Percentiles rank a stretch among this genome's conserved stretches.
Evolutionary conservation across 2,797 vertebrate species (phyloP).

Genomic region (Hozukius guyotensis): DNA sequence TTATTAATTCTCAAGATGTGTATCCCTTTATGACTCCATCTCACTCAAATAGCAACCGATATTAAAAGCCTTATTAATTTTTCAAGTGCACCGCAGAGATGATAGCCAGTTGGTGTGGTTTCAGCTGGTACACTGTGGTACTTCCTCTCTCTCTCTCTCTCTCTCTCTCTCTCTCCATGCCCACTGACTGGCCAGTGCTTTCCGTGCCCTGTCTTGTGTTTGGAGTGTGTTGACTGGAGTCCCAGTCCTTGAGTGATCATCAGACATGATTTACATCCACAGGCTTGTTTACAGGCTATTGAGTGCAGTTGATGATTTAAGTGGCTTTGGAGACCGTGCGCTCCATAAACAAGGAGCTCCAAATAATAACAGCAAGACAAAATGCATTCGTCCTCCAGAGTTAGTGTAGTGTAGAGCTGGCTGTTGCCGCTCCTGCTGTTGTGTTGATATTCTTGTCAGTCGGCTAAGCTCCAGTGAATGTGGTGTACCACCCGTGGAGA

Average conservation of each 20-base stretch:
- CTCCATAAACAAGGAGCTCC: slow-evolving; percentile 50
- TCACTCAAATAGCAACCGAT: slow-evolving; percentile 61
- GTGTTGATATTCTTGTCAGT: slow-evolving; percentile 66
- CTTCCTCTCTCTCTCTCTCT: not conserved
- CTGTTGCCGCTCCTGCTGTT: slow-evolving; percentile 31
- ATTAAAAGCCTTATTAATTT: slow-evolving; percentile 80
- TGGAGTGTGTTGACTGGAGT: slow-evolving; percentile 31
- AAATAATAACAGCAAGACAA: slow-evolving; percentile 60
- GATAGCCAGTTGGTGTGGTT: slow-evolving; percentile 41
- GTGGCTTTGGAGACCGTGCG: slow-evolving; percentile 48
- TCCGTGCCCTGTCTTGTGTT: slow-evolving; percentile 25
- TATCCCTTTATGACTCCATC: slow-evolving; percentile 65
- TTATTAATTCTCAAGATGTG: slow-evolving; percentile 59
- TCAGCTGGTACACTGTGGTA: slow-evolving; percentile 12
- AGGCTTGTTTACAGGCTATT: slow-evolving; percentile 52
- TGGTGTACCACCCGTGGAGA: slow-evolving; percentile 48
- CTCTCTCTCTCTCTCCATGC: slow-evolving; percentile 8
- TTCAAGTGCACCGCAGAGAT: slow-evolving; percentile 56
- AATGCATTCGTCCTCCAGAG: slow-evolving; percentile 28
- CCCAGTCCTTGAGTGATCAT: slow-evolving; percentile 40
- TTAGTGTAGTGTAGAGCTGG: slow-evolving; percentile 1
- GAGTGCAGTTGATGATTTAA: slow-evolving; percentile 56
- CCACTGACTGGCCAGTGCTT: slow-evolving; percentile 13
- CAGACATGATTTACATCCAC: slow-evolving; percentile 49
- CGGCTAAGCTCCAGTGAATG: slow-evolving; percentile 47